Conservation (phyloP, 1,140 invertebrate genomes). For the Leptoteleia sp. region DNA sequence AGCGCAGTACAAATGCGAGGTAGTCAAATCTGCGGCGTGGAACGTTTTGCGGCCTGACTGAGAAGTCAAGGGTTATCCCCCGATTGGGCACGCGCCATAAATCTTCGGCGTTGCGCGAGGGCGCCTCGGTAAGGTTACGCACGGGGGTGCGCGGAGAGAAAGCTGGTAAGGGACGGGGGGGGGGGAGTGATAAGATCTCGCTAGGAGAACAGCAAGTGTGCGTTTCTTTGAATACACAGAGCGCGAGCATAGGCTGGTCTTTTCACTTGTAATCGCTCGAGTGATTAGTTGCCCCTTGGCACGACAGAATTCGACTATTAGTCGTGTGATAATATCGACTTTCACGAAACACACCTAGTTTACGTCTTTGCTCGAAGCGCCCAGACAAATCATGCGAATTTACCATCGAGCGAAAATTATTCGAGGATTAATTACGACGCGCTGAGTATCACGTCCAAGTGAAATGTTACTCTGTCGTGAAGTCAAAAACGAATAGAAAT, state of each 20-base stretch:
- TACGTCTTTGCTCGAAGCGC: constrained; percentile 7
- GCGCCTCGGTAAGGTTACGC: constrained; percentile 59
- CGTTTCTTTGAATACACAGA: constrained; percentile 60
- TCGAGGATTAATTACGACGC: too few relatives aligned
- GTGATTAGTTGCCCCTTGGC: constrained; percentile 75
- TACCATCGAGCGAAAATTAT: too few relatives aligned
- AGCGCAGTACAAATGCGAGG: constrained; percentile 60
- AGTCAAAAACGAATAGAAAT: too few relatives aligned
- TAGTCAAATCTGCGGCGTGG: constrained; percentile 62
- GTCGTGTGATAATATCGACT: constrained; percentile 61
- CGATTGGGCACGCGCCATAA: constrained; percentile 76
- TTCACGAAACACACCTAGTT: constrained; percentile 50
- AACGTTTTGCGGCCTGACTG: constrained; percentile 69
- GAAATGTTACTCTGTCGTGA: too few relatives aligned
- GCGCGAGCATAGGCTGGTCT: constrained; percentile 52
- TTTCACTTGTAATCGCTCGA: constrained; percentile 66
- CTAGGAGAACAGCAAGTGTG: constrained; percentile 66
- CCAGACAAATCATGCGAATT: constrained; percentile 15
- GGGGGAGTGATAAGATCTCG: constrained; percentile 67
- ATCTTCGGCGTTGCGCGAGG: constrained; percentile 70
- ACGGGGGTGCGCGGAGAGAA: constrained; percentile 46
- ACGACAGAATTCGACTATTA: constrained; percentile 74
- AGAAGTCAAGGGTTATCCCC: constrained; percentile 76
- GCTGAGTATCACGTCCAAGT: too few relatives aligned
- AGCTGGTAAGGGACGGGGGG: too few relatives aligned